Evolutionary conservation across 2,113 vertebrate genomes (phyloP).

Genomic region (Balaeniceps rex): DNA sequence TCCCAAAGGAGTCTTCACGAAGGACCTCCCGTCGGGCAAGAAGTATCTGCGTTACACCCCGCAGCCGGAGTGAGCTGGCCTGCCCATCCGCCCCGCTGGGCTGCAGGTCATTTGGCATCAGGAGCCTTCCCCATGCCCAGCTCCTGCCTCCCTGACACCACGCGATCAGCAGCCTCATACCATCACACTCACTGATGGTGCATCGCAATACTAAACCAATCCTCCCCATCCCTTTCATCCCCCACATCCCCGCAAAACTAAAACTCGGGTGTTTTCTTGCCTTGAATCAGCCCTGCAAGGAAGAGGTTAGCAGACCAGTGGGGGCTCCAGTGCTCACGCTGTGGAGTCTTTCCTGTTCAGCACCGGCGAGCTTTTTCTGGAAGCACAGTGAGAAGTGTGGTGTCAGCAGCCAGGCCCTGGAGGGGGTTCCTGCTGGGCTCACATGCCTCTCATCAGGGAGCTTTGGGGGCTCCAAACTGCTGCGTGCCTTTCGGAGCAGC

Average conservation of each 20-base stretch:
- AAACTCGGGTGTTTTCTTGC: neutral
- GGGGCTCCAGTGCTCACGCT: neutral
- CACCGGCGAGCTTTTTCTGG: accelerated
- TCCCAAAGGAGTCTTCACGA: slow-evolving; percentile 85
- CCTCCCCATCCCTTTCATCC: neutral
- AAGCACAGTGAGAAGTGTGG: neutral
- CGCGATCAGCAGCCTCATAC: neutral
- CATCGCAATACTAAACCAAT: neutral
- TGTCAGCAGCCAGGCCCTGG: neutral
- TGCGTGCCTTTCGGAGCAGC: neutral
- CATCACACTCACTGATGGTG: neutral
- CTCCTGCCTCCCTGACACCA: neutral
- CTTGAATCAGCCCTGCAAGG: neutral
- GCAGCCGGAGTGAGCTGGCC: slow-evolving; percentile 62
- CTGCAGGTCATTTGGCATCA: accelerated
- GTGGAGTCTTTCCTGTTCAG: neutral
- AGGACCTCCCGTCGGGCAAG: slow-evolving; percentile 92
- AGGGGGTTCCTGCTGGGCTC: neutral
- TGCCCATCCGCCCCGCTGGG: accelerated
- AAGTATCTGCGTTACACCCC: slow-evolving; percentile 94
- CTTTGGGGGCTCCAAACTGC: neutral
- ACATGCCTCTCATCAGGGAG: neutral
- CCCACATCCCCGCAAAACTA: neutral
- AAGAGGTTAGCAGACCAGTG: neutral
- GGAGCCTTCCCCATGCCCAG: neutral